phyloP scores from a whole-genome alignment of 2,888 invertebrate genomes.

The Xestoiulus laeticollis region DNA sequence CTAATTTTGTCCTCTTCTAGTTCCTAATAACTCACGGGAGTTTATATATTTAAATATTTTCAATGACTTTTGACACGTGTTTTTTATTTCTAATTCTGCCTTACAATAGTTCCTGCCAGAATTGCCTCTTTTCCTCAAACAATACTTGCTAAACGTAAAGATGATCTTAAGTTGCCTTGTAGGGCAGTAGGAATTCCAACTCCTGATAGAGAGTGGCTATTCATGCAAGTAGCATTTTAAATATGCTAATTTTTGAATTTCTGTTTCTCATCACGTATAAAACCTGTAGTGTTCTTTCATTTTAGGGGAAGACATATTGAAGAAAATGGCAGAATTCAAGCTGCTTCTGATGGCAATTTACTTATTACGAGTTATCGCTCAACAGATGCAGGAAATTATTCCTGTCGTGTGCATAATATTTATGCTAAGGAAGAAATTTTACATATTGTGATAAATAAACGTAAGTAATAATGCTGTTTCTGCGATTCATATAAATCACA shows the following conservation, averaged over 20 bases:
- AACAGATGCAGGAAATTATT: constrained; percentile 82
- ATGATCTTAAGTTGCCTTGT: constrained; percentile 74
- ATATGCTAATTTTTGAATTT: background rate
- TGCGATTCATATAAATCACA: background rate
- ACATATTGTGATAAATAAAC: constrained; percentile 52
- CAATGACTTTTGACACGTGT: background rate
- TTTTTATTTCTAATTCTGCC: background rate
- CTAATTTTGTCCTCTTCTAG: background rate
- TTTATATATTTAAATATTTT: background rate
- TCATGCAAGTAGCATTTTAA: constrained; percentile 58
- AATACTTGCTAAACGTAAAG: constrained; percentile 74
- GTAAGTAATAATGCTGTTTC: constrained; percentile 18
- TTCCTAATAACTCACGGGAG: background rate
- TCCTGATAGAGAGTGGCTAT: constrained; percentile 65
- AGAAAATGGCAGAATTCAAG: constrained; percentile 56
- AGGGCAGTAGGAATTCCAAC: constrained; percentile 77
- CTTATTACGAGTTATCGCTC: constrained; percentile 59
- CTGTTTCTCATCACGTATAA: background rate
- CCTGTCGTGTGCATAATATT: constrained; percentile 82
- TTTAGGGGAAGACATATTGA: constrained; percentile 46
- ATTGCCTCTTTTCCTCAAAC: constrained; percentile 83
- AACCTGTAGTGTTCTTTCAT: background rate
- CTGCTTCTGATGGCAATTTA: constrained; percentile 63
- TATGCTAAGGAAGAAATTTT: constrained; percentile 81
- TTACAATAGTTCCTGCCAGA: constrained; percentile 77